phyloP scores from a whole-genome alignment of 2,797 vertebrate genomes.

The Champsocephalus gunnari region DNA sequence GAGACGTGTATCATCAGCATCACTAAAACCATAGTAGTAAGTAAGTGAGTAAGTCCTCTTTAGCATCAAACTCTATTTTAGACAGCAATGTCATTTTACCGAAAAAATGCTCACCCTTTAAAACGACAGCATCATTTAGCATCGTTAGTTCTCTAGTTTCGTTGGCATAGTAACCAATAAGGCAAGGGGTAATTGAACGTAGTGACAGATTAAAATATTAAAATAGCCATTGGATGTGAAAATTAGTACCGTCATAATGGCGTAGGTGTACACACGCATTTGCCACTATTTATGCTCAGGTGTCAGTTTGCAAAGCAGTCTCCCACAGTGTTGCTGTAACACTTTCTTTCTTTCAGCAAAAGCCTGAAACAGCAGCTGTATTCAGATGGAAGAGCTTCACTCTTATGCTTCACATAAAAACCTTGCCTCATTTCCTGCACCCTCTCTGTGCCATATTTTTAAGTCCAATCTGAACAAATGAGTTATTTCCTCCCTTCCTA shows the following conservation, averaged over 20 bases:
- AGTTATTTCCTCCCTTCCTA: constrained; percentile 41
- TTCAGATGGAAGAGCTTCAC: constrained; percentile 53
- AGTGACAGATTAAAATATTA: background rate
- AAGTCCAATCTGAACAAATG: constrained; percentile 59
- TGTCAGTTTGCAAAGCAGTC: constrained; percentile 41
- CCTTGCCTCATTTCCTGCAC: constrained; percentile 66
- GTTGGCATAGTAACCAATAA: constrained; percentile 20
- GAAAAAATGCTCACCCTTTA: background rate
- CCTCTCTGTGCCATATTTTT: constrained; percentile 50
- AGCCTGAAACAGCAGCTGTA: constrained; percentile 50
- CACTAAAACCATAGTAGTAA: background rate
- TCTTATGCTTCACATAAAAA: constrained; percentile 55
- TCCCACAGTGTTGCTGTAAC: background rate
- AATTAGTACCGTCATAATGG: constrained; percentile 17
- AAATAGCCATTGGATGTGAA: constrained; percentile 17
- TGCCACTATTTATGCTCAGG: constrained; percentile 29
- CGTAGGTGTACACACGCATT: background rate
- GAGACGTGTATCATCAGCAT: background rate
- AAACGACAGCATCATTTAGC: background rate
- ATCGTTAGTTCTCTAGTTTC: constrained; percentile 2
- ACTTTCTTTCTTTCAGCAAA: constrained; percentile 38
- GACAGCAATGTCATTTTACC: background rate
- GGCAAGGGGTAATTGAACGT: background rate
- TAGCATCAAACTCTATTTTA: background rate
- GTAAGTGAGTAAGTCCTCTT: background rate